phyloP scores from a whole-genome alignment of 2,797 vertebrate species.

The Manis pentadactyla region DNA sequence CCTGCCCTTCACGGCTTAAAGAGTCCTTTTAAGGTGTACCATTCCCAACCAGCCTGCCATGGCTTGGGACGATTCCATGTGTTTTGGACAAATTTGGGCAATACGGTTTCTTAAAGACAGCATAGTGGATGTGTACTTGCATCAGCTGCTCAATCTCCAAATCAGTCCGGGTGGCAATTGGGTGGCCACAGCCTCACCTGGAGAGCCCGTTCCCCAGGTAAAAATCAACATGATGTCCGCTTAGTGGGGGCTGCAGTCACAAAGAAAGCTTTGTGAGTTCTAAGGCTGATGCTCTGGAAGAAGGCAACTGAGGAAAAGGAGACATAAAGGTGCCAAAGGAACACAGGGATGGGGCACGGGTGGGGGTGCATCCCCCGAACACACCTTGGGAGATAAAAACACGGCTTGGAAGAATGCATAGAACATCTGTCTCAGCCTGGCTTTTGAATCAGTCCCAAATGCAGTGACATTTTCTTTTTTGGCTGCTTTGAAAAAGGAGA shows the following conservation, averaged over 20 bases:
- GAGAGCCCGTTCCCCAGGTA: not conserved
- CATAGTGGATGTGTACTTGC: not conserved
- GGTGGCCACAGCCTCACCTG: not conserved
- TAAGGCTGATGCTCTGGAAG: not conserved
- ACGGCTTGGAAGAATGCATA: not conserved
- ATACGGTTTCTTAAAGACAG: not conserved
- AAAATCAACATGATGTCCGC: not conserved
- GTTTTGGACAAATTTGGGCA: conserved; percentile 66
- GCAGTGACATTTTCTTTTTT: conserved; percentile 77
- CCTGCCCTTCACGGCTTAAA: conserved; percentile 75
- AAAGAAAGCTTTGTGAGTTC: not conserved
- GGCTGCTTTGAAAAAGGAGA: conserved; percentile 69
- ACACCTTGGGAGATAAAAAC: not conserved
- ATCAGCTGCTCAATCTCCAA: not conserved
- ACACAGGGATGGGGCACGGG: not conserved
- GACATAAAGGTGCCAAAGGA: not conserved
- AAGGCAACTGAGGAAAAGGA: not conserved
- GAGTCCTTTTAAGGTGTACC: conserved; percentile 62
- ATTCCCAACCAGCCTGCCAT: not conserved
- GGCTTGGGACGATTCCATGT: not conserved
- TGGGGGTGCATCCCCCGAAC: not conserved
- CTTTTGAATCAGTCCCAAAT: conserved; percentile 68
- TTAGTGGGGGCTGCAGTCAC: not conserved
- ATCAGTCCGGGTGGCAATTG: not conserved
- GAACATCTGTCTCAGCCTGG: conserved; percentile 5